phyloP scores from a whole-genome alignment of 2,888 invertebrate genomes.

The Plagodis dolabraria region DNA sequence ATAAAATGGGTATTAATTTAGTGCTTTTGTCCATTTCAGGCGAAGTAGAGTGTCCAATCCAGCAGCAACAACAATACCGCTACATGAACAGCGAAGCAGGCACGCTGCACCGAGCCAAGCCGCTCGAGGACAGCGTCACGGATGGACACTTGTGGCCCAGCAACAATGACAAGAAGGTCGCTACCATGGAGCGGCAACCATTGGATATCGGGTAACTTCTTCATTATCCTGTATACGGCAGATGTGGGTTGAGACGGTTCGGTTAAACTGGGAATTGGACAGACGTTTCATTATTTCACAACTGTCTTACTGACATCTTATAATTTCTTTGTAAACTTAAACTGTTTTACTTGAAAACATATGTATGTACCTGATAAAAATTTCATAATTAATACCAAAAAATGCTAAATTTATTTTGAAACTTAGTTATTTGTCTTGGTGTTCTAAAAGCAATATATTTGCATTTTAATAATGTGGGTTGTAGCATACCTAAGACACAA shows the following conservation, averaged over 20 bases:
- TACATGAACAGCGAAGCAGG: slow-evolving; percentile 84
- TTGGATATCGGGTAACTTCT: slow-evolving; percentile 76
- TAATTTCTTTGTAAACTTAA: too few relatives aligned
- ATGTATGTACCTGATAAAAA: too few relatives aligned
- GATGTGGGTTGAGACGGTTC: not conserved
- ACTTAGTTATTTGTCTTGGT: too few relatives aligned
- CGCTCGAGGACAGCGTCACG: slow-evolving; percentile 79
- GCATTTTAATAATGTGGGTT: too few relatives aligned
- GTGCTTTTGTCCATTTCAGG: slow-evolving; percentile 54
- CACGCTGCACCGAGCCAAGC: slow-evolving; percentile 76
- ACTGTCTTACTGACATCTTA: too few relatives aligned
- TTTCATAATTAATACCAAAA: too few relatives aligned
- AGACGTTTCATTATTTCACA: not conserved
- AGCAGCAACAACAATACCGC: slow-evolving; percentile 82
- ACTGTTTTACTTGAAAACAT: too few relatives aligned
- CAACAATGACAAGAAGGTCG: slow-evolving; percentile 79
- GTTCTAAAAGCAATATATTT: too few relatives aligned
- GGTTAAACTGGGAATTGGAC: not conserved
- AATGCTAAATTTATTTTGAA: too few relatives aligned
- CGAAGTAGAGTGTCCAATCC: slow-evolving; percentile 82
- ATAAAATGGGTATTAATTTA: not conserved
- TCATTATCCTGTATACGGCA: not conserved
- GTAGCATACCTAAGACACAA: too few relatives aligned
- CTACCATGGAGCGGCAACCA: slow-evolving; percentile 79
- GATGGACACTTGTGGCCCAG: slow-evolving; percentile 81